A percentile compares a stretch with the other conserved stretches of the same genome.
These are phyloP conservation scores for Gambusia affinis DNA, from an alignment of 2,113 vertebrate species.

Conservation along the genomic window DNA sequence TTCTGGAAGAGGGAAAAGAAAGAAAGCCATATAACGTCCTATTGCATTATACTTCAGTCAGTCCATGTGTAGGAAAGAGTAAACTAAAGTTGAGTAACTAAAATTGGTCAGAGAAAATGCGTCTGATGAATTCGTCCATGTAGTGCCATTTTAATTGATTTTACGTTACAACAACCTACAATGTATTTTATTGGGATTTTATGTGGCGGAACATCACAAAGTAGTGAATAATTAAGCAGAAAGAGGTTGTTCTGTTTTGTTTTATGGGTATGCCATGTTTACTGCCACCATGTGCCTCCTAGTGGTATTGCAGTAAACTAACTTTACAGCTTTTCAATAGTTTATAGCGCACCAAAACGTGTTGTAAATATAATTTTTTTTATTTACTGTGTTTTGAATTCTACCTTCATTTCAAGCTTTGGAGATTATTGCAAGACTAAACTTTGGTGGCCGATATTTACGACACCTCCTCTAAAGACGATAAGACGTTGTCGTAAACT, in stretches of 20 bases:
- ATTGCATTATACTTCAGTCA: too few species aligned
- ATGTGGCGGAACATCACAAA: too few species aligned
- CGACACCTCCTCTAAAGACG: constrained; percentile 47
- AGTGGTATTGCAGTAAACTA: neutral
- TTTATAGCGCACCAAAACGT: neutral
- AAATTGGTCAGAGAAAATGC: too few species aligned
- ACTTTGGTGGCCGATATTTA: constrained; percentile 26
- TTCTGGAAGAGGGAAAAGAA: neutral
- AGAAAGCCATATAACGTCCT: too few species aligned
- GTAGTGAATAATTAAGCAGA: too few species aligned
- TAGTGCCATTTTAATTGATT: too few species aligned
- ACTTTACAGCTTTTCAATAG: neutral
- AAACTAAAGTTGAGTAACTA: too few species aligned
- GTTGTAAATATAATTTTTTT: neutral
- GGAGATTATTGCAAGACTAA: neutral
- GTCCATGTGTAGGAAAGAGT: too few species aligned
- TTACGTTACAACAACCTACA: too few species aligned
- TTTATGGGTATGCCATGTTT: neutral
- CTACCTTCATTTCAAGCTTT: rapidly evolving
- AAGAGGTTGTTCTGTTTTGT: neutral
- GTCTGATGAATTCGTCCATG: too few species aligned
- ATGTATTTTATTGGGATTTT: too few species aligned
- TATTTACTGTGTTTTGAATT: neutral
- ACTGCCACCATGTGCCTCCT: constrained; percentile 21
- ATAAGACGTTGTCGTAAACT: constrained; percentile 25